Evolutionary conservation across 2,888 invertebrate genomes (phyloP), one percentile per base, ranked within the genome.

Genomic region (Amphipyra tragopoginis): DNA sequence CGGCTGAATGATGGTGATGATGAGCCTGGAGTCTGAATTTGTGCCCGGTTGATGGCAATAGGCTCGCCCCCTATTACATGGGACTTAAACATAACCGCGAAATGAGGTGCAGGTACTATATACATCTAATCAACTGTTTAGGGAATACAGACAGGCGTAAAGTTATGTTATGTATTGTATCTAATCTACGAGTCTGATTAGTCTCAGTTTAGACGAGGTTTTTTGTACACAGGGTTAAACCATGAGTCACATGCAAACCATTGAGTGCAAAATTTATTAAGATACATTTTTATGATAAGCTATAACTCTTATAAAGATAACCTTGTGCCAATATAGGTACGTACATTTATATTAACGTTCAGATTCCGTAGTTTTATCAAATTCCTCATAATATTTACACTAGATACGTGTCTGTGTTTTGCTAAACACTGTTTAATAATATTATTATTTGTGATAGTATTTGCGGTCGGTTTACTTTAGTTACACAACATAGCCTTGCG

Each of bases 311-410:
- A 15, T 7, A 38, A 33, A 43, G 42, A 39, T 59, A 39, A 52
- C 67, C 74, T 69, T 73, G 74, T 33, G 43, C 53, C 38, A 33
- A 40, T 52, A 36, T 39, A 42, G 42, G 49, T 14, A 45, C n/a
- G n/a, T n/a, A n/a, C 29, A 33, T 38, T 66, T 50, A 45, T 70
- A 65, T 54, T 69, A 36, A 14, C 65, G 52, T 43, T n/a, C 34
- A 21, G 29, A 58, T 43, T 47, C 34, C 39, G 34, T 42, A 7
- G 34, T 42, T 14, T 61, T 36, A 11, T 1, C 36, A 29, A 29
- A 29, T 36, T 36, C 36, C 36, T 4, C 10, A 1, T 10, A 36
- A 5, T 36, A 11, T 36, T 36, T 36, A 36, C 36, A 36, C 11
- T 1, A 36, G 10, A 36, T 10, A 36, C 36, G 10, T 3, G 36